Percentiles rank a stretch among this genome's conserved stretches.
phyloP scores from a whole-genome alignment of 2,888 invertebrate genomes.

The Hipparchia semele region DNA sequence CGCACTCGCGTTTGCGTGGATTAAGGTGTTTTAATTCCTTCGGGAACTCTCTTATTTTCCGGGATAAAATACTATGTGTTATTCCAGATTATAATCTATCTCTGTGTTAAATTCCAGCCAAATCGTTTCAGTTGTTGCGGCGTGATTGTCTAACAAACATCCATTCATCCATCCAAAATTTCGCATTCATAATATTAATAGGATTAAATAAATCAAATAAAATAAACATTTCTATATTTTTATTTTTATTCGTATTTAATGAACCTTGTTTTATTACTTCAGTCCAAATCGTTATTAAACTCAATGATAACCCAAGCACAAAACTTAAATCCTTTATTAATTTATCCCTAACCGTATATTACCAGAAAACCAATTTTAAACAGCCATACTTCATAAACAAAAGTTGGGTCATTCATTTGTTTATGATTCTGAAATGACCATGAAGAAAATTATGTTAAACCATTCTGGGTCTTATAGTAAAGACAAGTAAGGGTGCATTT shows the following conservation, averaged over 20 bases:
- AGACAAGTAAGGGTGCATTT: not conserved
- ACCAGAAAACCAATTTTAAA: slow-evolving; percentile 30
- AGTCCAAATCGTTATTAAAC: not conserved
- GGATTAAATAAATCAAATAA: no score
- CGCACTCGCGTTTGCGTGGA: no score
- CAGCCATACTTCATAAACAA: slow-evolving; percentile 24
- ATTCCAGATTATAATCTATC: no score
- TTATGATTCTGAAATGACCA: slow-evolving; percentile 19
- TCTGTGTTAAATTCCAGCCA: no score
- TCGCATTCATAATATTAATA: no score
- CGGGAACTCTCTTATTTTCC: no score
- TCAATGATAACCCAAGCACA: slow-evolving; percentile 14
- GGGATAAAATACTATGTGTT: no score
- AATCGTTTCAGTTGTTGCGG: no score
- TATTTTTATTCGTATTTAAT: not conserved
- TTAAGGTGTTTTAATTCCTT: no score
- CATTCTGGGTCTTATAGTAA: slow-evolving; percentile 20
- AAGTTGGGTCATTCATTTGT: slow-evolving; percentile 33
- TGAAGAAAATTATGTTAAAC: slow-evolving; percentile 2
- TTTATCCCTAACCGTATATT: slow-evolving; percentile 20
- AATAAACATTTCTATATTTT: no score
- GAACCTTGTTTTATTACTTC: not conserved
- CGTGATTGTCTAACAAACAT: no score
- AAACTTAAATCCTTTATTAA: slow-evolving; percentile 23
- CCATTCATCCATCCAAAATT: no score